A percentile compares a stretch with the other conserved stretches of the same genome.
phyloP scores from a whole-genome alignment of 2,888 invertebrate species.

The Trachelus iudaicus region DNA sequence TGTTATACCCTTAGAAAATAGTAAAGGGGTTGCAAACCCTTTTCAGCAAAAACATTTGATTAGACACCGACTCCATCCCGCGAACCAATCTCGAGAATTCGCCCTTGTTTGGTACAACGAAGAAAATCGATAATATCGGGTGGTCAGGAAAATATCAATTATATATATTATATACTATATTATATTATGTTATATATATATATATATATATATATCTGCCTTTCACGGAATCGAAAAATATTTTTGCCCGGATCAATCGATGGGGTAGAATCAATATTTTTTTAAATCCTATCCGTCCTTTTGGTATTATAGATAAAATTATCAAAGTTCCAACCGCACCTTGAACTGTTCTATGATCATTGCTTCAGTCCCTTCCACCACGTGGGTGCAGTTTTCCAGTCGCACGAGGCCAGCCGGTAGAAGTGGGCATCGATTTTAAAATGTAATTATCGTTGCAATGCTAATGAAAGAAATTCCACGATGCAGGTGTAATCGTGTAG shows the following conservation, averaged over 20 bases:
- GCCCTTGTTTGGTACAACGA: neutral
- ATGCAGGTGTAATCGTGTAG: neutral
- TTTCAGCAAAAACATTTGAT: neutral
- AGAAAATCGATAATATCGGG: too few species aligned
- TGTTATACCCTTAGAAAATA: neutral
- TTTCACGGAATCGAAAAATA: neutral
- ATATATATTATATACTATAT: too few species aligned
- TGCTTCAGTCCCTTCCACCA: neutral
- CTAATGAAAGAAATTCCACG: neutral
- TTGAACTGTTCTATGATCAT: neutral
- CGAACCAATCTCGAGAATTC: neutral
- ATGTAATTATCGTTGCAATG: neutral
- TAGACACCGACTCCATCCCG: neutral
- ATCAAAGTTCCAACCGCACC: neutral
- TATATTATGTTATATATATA: too few species aligned
- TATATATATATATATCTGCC: too few species aligned
- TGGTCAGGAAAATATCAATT: too few species aligned
- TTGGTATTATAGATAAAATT: neutral
- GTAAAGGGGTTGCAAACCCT: neutral
- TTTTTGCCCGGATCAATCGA: neutral
- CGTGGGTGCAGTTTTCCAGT: neutral
- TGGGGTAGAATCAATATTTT: neutral
- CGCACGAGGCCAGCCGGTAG: neutral
- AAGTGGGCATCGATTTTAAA: neutral
- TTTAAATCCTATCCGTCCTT: neutral